A percentile compares a stretch with the other conserved stretches of the same genome.
Evolutionary conservation across 2,113 vertebrate genomes (phyloP).

Genomic region (Notothenia rossii): DNA sequence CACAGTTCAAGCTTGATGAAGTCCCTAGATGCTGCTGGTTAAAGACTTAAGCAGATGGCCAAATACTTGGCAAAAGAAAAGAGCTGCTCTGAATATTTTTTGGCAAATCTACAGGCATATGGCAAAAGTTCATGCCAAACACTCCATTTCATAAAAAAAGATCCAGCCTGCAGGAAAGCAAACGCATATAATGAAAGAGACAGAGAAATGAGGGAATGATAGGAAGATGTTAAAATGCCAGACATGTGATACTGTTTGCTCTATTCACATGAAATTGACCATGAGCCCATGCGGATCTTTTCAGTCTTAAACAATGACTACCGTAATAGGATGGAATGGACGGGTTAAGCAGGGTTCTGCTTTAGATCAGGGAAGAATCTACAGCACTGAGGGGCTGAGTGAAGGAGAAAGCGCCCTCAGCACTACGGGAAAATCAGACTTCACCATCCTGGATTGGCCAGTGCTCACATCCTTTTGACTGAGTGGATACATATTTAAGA

Average conservation of each 20-base stretch:
- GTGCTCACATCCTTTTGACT: conserved; percentile 63
- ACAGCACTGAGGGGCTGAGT: conserved; percentile 16
- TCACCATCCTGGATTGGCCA: conserved; percentile 39
- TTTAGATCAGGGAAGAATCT: conserved; percentile 71
- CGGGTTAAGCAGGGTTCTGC: conserved; percentile 70
- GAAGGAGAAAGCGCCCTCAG: conserved; percentile 52
- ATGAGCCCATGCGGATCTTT: conserved; percentile 45
- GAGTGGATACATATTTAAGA: conserved; percentile 71
- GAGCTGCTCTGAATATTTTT: conserved; percentile 80
- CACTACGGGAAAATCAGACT: conserved; percentile 61
- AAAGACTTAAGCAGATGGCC: conserved; percentile 86
- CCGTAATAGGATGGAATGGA: conserved; percentile 62
- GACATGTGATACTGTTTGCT: conserved; percentile 65
- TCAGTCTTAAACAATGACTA: conserved; percentile 71
- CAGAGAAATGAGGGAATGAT: conserved; percentile 59
- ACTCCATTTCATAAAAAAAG: conserved; percentile 61
- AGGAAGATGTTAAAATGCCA: conserved; percentile 69
- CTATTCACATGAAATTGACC: conserved; percentile 62
- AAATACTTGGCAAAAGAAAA: conserved; percentile 83
- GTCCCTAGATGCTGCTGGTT: conserved; percentile 80
- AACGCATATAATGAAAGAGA: conserved; percentile 63
- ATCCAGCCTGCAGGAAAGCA: conserved; percentile 66
- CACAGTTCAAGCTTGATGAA: conserved; percentile 80
- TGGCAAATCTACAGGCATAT: conserved; percentile 82
- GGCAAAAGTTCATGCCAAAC: conserved; percentile 83